These are phyloP conservation scores for Trichosurus vulpecula DNA, from an alignment of 2,797 vertebrate species.

Conservation along the genomic window DNA sequence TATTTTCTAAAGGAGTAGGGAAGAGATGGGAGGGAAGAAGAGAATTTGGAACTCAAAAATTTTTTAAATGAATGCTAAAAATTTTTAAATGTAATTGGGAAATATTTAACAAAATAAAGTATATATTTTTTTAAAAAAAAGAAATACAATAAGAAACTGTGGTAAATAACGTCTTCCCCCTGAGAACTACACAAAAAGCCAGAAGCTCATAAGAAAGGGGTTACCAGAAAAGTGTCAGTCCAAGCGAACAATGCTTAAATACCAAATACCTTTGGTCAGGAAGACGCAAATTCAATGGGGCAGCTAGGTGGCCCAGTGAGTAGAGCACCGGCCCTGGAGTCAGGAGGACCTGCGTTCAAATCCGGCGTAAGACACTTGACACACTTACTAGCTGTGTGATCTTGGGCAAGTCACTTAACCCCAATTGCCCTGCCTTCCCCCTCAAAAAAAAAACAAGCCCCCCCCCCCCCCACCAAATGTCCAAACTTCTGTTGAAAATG, in stretches of 20 bases:
- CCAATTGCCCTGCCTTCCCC: too few relatives aligned
- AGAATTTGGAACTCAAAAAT: not conserved
- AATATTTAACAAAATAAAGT: not conserved
- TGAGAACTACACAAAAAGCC: not conserved
- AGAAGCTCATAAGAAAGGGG: not conserved
- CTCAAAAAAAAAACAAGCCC: too few relatives aligned
- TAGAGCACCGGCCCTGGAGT: too few relatives aligned
- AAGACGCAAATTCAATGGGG: not conserved
- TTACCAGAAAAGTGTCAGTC: not conserved
- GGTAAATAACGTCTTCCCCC: not conserved
- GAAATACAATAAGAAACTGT: too few relatives aligned
- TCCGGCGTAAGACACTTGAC: too few relatives aligned
- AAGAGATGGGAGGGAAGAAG: not conserved
- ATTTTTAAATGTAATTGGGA: not conserved
- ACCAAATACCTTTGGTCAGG: not conserved
- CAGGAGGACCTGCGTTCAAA: too few relatives aligned
- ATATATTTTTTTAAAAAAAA: too few relatives aligned
- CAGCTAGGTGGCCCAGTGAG: too few relatives aligned
- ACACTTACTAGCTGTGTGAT: too few relatives aligned
- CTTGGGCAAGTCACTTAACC: too few relatives aligned
- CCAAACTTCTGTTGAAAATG: too few relatives aligned
- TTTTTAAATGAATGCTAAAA: not conserved
- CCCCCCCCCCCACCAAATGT: too few relatives aligned
- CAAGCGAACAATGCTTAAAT: not conserved
- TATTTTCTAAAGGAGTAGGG: not conserved